Evolutionary conservation across 2,113 vertebrate genomes (phyloP).

Genomic region (Dipodomys spectabilis): DNA sequence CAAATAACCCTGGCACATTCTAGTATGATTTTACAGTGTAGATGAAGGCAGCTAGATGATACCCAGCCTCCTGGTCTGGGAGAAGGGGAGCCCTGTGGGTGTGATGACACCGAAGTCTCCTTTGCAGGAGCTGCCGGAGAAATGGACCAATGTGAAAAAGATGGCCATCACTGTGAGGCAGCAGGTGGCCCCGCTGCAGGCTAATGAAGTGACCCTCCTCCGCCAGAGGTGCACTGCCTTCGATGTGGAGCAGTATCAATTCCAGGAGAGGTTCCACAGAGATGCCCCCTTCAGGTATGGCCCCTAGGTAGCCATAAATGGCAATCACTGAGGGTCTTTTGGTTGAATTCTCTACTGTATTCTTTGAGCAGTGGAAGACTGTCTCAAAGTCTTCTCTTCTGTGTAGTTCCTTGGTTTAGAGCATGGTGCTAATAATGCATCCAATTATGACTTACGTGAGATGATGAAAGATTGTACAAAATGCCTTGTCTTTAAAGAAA

Average conservation of each 20-base stretch:
- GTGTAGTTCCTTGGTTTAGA: rapidly evolving
- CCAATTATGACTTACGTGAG: background rate
- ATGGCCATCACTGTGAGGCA: constrained; percentile 90
- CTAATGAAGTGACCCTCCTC: constrained; percentile 88
- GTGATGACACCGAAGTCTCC: background rate
- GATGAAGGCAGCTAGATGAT: rapidly evolving
- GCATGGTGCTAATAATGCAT: background rate
- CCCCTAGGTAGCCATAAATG: rapidly evolving
- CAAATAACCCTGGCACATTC: rapidly evolving
- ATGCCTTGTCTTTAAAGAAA: background rate
- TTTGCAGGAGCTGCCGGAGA: constrained; percentile 94
- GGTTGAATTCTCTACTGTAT: rapidly evolving
- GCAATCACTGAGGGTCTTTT: background rate
- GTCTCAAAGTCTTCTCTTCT: background rate
- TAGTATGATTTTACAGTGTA: rapidly evolving
- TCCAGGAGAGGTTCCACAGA: constrained; percentile 89
- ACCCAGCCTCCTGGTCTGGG: rapidly evolving
- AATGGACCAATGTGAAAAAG: constrained; percentile 93
- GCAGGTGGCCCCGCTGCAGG: constrained; percentile 94
- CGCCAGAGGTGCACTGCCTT: constrained; percentile 90
- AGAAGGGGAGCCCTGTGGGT: background rate
- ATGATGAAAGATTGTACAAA: background rate
- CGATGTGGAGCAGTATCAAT: constrained; percentile 89
- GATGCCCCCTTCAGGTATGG: constrained; percentile 93
- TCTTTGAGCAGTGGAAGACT: background rate